Conservation (phyloP, 2,888 invertebrate species). For the Troides aeacus region DNA sequence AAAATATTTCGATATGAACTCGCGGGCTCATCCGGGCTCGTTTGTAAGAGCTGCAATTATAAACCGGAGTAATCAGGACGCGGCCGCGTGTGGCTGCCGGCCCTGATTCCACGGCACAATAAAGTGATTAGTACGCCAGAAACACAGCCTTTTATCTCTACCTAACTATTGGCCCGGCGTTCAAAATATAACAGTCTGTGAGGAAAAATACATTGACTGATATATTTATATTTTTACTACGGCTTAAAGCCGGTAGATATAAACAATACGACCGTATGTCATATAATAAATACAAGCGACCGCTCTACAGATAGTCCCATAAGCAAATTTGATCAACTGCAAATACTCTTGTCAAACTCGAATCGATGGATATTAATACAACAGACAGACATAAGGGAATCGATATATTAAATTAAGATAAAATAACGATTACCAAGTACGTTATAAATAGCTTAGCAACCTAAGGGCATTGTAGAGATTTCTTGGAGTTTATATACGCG, state of each 20-base stretch:
- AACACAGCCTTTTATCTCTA: slow-evolving; percentile 32
- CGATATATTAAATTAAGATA: neutral
- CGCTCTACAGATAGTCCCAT: neutral
- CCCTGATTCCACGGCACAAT: slow-evolving; percentile 42
- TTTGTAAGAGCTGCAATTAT: slow-evolving; percentile 75
- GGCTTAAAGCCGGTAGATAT: neutral
- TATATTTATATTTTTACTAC: neutral
- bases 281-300: neutral
- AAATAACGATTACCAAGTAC: too few species aligned
- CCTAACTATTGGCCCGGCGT: slow-evolving; percentile 34
- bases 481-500: too few species aligned
- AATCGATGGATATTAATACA: neutral
- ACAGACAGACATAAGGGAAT: neutral
- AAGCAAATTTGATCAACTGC: neutral
- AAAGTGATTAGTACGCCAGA: slow-evolving; percentile 45
- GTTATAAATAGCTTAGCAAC: too few species aligned
- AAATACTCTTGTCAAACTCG: neutral
- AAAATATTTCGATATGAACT: slow-evolving; percentile 67
- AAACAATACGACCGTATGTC: neutral
- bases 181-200: neutral
- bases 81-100: slow-evolving; percentile 48
- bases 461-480: too few species aligned
- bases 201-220: neutral
- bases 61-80: slow-evolving; percentile 68
- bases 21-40: slow-evolving; percentile 62